These are phyloP conservation scores for Stenchaetothrips biformis DNA, from an alignment of 2,888 invertebrate genomes.

Conservation along the genomic window DNA sequence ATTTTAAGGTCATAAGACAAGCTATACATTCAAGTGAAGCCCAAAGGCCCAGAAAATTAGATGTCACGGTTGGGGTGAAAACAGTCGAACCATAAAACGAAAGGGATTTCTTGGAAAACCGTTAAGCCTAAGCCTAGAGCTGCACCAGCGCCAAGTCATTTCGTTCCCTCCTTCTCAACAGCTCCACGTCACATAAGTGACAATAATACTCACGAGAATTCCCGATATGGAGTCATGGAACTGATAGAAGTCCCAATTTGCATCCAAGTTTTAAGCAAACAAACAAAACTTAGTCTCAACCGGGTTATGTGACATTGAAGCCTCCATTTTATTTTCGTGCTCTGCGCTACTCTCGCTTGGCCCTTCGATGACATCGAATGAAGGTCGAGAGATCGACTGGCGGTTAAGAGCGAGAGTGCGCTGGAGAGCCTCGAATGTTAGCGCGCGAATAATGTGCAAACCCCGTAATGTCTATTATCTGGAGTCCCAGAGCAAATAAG, in stretches of 20 bases:
- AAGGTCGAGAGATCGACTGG: neutral
- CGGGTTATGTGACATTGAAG: slow-evolving; percentile 18
- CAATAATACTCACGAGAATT: slow-evolving; percentile 4
- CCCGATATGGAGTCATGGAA: slow-evolving; percentile 15
- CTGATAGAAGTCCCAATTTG: slow-evolving; percentile 4
- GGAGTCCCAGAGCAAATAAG: too few relatives aligned
- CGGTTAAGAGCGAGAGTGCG: too few relatives aligned
- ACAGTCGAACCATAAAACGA: too few relatives aligned
- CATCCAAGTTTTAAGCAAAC: neutral
- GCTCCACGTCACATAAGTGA: neutral
- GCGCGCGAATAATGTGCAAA: too few relatives aligned
- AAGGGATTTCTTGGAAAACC: neutral
- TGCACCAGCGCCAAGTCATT: neutral
- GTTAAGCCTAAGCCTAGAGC: slow-evolving; percentile 5
- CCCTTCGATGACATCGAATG: neutral
- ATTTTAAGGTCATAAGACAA: too few relatives aligned
- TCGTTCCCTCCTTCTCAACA: neutral
- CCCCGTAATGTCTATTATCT: too few relatives aligned
- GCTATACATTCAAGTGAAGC: too few relatives aligned
- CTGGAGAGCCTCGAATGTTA: neutral
- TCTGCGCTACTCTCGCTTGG: neutral
- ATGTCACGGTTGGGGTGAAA: too few relatives aligned
- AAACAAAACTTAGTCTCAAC: slow-evolving; percentile 3
- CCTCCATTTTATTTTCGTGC: slow-evolving; percentile 5
- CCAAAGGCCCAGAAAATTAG: too few relatives aligned